Conservation (phyloP, 2,797 vertebrate species). For the Anguilla megastoma region DNA sequence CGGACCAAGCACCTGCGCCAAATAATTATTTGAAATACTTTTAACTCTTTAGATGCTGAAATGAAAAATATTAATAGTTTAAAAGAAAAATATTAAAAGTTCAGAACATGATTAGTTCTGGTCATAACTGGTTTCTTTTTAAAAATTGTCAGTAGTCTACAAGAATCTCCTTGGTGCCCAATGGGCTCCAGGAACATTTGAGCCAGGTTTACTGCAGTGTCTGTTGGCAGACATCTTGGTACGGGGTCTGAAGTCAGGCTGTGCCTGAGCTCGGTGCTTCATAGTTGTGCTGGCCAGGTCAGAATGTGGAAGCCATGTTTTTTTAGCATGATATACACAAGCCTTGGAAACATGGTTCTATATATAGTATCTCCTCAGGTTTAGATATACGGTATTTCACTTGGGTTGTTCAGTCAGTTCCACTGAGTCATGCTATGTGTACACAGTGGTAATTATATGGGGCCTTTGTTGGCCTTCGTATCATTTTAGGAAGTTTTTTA, state of each 20-base stretch:
- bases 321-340: neutral
- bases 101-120: neutral
- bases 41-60: neutral
- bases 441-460: neutral
- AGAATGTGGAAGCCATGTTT: neutral
- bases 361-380: neutral
- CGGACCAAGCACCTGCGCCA: slow-evolving; percentile 17
- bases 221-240: neutral
- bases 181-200: neutral
- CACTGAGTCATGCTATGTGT: neutral
- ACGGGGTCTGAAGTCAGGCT: neutral
- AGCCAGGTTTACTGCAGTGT: neutral
- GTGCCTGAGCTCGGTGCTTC: neutral
- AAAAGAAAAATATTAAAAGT: no score
- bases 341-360: neutral
- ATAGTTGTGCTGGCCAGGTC: neutral
- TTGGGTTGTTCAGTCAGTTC: neutral
- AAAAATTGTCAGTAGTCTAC: neutral
- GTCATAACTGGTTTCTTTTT: neutral
- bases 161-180: neutral
- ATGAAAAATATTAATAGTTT: neutral
- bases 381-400: neutral
- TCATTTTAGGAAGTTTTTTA: neutral
- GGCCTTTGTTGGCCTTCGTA: neutral
- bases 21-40: neutral